These are phyloP conservation scores for Chorisops tibialis DNA, from an alignment of 2,888 invertebrate genomes.

Conservation along the genomic window DNA sequence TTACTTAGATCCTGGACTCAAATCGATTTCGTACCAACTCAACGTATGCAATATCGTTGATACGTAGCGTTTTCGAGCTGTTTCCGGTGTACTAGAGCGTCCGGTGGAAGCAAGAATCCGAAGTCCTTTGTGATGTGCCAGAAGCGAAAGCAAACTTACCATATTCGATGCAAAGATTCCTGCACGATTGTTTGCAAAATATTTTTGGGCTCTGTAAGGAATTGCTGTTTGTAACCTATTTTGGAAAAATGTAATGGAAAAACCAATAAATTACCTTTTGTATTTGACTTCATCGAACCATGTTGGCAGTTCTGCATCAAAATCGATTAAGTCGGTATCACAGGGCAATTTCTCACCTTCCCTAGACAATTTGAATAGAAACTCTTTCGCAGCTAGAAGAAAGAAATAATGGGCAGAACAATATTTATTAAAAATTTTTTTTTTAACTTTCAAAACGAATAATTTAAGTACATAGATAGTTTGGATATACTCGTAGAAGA, in stretches of 20 bases:
- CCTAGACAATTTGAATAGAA: conserved; percentile 2
- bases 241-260: background rate
- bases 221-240: background rate
- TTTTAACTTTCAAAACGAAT: background rate
- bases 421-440: background rate
- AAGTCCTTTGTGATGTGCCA: conserved; percentile 67
- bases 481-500: too few species aligned
- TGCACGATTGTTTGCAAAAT: conserved; percentile 64
- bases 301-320: conserved; percentile 22
- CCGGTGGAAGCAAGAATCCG: conserved; percentile 63
- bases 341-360: conserved; percentile 19
- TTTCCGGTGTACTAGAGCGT: conserved; percentile 59
- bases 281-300: conserved; percentile 34
- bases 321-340: conserved; percentile 24
- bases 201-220: conserved; percentile 62
- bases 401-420: background rate
- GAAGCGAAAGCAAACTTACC: conserved; percentile 64
- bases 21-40: conserved; percentile 70
- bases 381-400: conserved; percentile 25
- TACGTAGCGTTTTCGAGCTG: conserved; percentile 69
- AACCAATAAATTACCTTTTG: conserved; percentile 29
- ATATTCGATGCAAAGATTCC: conserved; percentile 65
- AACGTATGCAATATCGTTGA: conserved; percentile 69
- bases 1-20: conserved; percentile 61
- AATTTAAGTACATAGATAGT: too few species aligned